These are phyloP conservation scores for Mesorhabditis spiculigera DNA, from an alignment of 2,888 invertebrate species.

Conservation along the genomic window DNA sequence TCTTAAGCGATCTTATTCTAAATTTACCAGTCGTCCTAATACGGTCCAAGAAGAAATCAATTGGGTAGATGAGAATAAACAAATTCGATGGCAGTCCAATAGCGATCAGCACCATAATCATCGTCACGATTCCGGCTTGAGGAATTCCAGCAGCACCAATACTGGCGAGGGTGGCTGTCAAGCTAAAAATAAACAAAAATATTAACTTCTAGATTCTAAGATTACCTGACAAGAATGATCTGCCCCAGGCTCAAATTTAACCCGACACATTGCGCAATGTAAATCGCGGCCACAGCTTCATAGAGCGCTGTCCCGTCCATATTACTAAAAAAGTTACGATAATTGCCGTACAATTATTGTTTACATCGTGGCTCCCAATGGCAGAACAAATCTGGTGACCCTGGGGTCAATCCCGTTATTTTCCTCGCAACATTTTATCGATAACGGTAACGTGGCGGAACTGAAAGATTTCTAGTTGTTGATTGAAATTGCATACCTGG, in stretches of 20 bases:
- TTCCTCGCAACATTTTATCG: slow-evolving; percentile 82
- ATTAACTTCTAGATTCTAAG: slow-evolving; percentile 17
- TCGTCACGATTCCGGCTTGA: slow-evolving; percentile 54
- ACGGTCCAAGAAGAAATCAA: slow-evolving; percentile 62
- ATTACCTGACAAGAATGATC: slow-evolving; percentile 83
- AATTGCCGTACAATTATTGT: slow-evolving; percentile 7
- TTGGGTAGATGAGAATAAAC: slow-evolving; percentile 61
- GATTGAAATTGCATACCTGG: slow-evolving; percentile 39
- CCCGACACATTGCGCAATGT: slow-evolving; percentile 61
- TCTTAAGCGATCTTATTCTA: no score
- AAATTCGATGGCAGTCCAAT: slow-evolving; percentile 61
- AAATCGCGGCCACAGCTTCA: slow-evolving; percentile 65
- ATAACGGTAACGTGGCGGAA: slow-evolving; percentile 88
- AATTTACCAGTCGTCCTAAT: slow-evolving; percentile 16
- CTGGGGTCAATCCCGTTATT: slow-evolving; percentile 82
- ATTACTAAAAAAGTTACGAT: slow-evolving; percentile 30
- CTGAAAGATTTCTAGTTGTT: slow-evolving; percentile 20
- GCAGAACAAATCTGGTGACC: slow-evolving; percentile 71
- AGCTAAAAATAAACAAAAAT: slow-evolving; percentile 62
- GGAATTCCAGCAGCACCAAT: slow-evolving; percentile 92
- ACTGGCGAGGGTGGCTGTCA: slow-evolving; percentile 90
- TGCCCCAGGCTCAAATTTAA: slow-evolving; percentile 79
- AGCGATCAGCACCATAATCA: slow-evolving; percentile 61
- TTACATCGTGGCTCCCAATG: slow-evolving; percentile 94
- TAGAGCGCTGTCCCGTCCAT: slow-evolving; percentile 66